Percentiles rank a stretch among this genome's conserved stretches.
phyloP scores from a whole-genome alignment of 2,888 invertebrate genomes.

The Sicus ferrugineus region DNA sequence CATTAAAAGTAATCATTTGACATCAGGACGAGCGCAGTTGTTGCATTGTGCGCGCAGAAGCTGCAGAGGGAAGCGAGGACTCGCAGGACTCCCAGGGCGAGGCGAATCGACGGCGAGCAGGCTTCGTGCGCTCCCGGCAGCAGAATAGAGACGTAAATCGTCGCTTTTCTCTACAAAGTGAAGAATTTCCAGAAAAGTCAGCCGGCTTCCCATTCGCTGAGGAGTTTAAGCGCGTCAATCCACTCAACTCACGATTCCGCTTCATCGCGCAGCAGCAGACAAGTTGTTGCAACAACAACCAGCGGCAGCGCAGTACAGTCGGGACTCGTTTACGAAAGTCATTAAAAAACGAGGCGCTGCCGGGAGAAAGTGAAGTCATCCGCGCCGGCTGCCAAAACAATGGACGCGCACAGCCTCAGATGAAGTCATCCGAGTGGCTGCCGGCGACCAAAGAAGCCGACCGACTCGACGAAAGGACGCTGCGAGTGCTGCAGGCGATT shows the following conservation, averaged over 20 bases:
- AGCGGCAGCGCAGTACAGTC: too few relatives aligned
- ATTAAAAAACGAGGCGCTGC: background rate
- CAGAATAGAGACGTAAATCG: background rate
- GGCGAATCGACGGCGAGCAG: conserved; percentile 47
- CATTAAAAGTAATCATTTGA: conserved; percentile 65
- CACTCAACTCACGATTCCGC: too few relatives aligned
- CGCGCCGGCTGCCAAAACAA: background rate
- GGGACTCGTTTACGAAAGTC: background rate
- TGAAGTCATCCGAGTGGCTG: conserved; percentile 3
- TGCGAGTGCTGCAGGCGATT: conserved; percentile 20
- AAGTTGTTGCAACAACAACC: too few relatives aligned
- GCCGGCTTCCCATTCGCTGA: too few relatives aligned
- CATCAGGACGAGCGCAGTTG: conserved; percentile 65
- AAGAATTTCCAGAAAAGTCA: too few relatives aligned
- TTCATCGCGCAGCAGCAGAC: too few relatives aligned
- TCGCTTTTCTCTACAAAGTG: too few relatives aligned
- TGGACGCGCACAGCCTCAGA: conserved; percentile 2
- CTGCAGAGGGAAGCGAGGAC: conserved; percentile 23
- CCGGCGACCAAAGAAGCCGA: conserved; percentile 11
- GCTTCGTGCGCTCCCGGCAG: background rate
- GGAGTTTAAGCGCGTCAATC: too few relatives aligned
- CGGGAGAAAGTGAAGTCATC: conserved; percentile 18
- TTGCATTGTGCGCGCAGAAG: conserved; percentile 38
- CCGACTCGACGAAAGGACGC: background rate
- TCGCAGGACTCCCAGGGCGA: conserved; percentile 54